Percentiles rank a stretch among this genome's conserved stretches.
Conservation (phyloP, 2,888 invertebrate species). For the Tachina lurida region DNA sequence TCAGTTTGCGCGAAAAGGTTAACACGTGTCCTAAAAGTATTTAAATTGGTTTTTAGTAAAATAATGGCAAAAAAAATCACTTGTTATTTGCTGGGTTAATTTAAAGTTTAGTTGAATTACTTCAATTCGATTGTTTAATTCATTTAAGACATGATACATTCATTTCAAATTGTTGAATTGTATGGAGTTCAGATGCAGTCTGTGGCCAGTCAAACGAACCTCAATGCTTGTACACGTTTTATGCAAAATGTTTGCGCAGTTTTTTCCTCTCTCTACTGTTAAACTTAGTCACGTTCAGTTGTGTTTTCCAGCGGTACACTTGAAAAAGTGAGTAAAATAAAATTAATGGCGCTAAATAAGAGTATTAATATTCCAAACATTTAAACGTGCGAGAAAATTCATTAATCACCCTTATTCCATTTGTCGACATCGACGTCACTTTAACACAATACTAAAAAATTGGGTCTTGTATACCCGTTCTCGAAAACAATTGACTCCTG, state of each 20-base stretch:
- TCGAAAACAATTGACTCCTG: too few relatives aligned
- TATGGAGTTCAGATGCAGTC: constrained; percentile 20
- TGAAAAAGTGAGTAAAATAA: background rate
- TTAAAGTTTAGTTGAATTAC: constrained; percentile 12
- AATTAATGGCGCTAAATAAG: background rate
- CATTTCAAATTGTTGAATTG: constrained; percentile 63
- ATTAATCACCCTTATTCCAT: too few relatives aligned
- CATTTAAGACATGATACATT: constrained; percentile 58
- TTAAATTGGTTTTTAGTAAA: constrained; percentile 27
- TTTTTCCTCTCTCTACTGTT: constrained; percentile 6
- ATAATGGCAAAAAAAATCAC: constrained; percentile 36
- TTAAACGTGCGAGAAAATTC: background rate
- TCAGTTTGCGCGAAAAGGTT: constrained; percentile 61
- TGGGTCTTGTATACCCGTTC: too few relatives aligned
- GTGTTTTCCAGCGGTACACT: constrained; percentile 16
- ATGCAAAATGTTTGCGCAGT: constrained; percentile 49
- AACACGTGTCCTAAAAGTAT: constrained; percentile 64
- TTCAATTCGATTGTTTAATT: constrained; percentile 26
- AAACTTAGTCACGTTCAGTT: constrained; percentile 51
- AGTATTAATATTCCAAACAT: background rate
- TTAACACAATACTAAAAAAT: too few relatives aligned
- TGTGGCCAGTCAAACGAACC: background rate
- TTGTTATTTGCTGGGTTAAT: constrained; percentile 40
- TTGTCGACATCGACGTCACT: too few relatives aligned
- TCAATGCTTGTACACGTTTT: constrained; percentile 62